A percentile compares a stretch with the other conserved stretches of the same genome.
Conservation (phyloP, 92 coral and sea anemone genomes). For the Phenganax stokvisi region DNA sequence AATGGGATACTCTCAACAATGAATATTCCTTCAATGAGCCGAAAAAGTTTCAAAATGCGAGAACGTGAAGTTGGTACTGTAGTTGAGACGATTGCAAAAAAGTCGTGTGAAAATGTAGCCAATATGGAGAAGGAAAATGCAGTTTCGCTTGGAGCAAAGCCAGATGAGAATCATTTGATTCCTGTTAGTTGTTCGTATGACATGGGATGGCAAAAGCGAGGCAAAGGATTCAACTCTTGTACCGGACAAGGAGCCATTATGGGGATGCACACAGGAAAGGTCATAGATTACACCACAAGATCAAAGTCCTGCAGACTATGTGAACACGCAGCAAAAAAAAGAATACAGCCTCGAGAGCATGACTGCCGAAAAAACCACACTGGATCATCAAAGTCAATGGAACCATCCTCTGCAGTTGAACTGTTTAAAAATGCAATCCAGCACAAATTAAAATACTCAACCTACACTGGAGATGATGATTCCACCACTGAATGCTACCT, state of each 20-base stretch:
- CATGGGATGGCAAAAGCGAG: conserved; percentile 50
- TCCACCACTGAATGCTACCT: conserved; percentile 38
- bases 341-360: conserved; percentile 22
- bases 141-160: neutral
- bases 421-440: conserved; percentile 32
- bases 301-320: conserved; percentile 36
- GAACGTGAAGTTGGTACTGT: neutral
- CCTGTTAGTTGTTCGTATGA: conserved; percentile 29
- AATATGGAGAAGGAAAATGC: neutral
- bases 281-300: conserved; percentile 37
- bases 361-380: conserved; percentile 47
- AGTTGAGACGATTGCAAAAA: neutral
- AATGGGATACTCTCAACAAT: neutral
- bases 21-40: neutral
- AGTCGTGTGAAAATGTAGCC: neutral
- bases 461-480: conserved; percentile 43
- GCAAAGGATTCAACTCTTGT: conserved; percentile 31
- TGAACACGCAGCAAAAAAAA: neutral
- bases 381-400: conserved; percentile 48
- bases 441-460: conserved; percentile 23
- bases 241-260: conserved; percentile 50
- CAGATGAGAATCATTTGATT: no score
- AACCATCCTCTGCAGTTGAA: conserved; percentile 34
- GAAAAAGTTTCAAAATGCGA: neutral
- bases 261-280: conserved; percentile 44